Conservation (phyloP, 2,113 vertebrate species). For the Lepisosteus osseus region DNA sequence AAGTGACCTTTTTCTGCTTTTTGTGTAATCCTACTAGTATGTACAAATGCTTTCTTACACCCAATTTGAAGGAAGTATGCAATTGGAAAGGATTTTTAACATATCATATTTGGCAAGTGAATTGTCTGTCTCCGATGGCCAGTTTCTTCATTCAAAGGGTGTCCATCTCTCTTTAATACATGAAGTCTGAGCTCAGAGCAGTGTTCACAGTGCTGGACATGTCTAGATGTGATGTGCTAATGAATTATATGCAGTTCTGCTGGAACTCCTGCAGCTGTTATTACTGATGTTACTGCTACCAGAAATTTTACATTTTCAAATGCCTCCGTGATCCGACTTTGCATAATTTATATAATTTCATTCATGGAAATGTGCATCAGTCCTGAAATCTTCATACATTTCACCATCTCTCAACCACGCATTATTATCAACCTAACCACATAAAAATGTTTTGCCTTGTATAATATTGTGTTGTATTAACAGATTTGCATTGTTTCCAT, state of each 20-base stretch:
- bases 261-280: constrained; percentile 48
- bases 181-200: constrained; percentile 27
- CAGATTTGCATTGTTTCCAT: too few species aligned
- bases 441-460: too few species aligned
- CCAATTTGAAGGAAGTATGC: too few species aligned
- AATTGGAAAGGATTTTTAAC: too few species aligned
- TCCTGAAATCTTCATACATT: constrained; percentile 68
- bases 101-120: too few species aligned
- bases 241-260: constrained; percentile 42
- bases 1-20: too few species aligned
- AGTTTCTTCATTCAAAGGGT: too few species aligned
- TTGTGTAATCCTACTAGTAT: too few species aligned
- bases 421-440: constrained; percentile 47
- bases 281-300: constrained; percentile 53
- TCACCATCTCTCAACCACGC: constrained; percentile 56
- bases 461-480: too few species aligned
- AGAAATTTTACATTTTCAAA: constrained; percentile 56
- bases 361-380: constrained; percentile 65
- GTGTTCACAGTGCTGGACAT: constrained; percentile 44
- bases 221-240: constrained; percentile 28
- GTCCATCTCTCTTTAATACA: constrained; percentile 22
- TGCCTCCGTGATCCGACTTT: constrained; percentile 66
- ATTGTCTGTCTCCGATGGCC: too few species aligned
- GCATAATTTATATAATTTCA: constrained; percentile 74
- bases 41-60: too few species aligned